Evolutionary conservation across 2,113 vertebrate genomes (phyloP), one percentile per base, ranked within the genome.

Genomic region (Furnarius figulus): DNA sequence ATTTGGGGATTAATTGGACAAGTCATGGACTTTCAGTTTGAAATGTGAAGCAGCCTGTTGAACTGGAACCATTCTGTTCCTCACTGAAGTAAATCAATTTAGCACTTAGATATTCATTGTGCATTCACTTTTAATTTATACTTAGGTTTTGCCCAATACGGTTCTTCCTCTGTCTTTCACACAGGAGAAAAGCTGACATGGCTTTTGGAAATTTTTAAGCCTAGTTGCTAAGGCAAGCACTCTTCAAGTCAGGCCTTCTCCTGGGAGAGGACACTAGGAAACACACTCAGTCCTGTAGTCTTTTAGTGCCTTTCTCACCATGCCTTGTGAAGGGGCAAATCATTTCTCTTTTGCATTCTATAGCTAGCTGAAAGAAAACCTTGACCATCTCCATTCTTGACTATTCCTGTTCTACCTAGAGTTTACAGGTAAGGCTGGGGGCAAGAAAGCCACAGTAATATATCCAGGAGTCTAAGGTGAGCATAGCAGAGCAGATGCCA

Each of bases 391-490:
- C 20, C 42, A 3, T 35, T 76, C 27, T 58, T 42, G 16, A 9
- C 8, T 65, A 2, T 73, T 35, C 31, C 37, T 72, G 5, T 39
- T 42, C 24, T 61, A n/a, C 30, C 59, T 55, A 14, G 14, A 55
- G 6, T 25, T 52, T 35, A 27, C 8, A 59, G 30, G 21, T 68
- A 39, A 68, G 23, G 4, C 1, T 2, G 12, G 65, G 75, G 13
- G 0, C 39, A 72, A 33, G 30, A 78, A 44, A 10, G 53, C n/a
- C 16, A 9, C 9, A 46, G 24, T 22, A 9, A 19, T 22, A 24
- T 1, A 46, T 53, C 19, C 17, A 67, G 47, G 16, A 7, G 3
- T 67, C 14, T 71, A 3, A 2, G 0, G 1, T 3, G 5, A 50
- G 28, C 12, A 22, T 24, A 67, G 24, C n/a, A 67, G 40, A 70